phyloP scores from a whole-genome alignment of 2,888 invertebrate genomes.

The Drosophila macrospina region DNA sequence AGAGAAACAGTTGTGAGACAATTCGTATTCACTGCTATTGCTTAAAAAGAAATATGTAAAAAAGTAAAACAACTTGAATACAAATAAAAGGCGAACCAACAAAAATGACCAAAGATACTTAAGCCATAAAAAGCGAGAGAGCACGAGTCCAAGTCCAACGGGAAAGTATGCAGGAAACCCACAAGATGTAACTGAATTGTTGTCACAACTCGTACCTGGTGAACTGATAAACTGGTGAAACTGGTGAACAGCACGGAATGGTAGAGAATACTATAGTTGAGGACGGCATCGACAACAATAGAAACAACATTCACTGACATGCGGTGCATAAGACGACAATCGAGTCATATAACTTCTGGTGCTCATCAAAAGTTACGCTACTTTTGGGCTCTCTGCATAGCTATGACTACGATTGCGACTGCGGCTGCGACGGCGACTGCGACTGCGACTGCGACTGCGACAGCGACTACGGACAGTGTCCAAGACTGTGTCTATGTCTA shows the following conservation, averaged over 20 bases:
- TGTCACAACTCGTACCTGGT: conserved; percentile 9
- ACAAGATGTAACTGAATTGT: conserved; percentile 26
- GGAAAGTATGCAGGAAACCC: conserved; percentile 2
- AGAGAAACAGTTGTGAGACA: conserved; percentile 1
- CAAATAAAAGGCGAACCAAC: conserved; percentile 6
- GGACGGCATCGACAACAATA: conserved; percentile 16
- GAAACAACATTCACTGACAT: conserved; percentile 8
- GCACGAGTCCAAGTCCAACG: neutral
- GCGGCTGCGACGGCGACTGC: neutral
- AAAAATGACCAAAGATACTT: conserved; percentile 18
- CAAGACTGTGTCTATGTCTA: too few species aligned
- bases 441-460: too few species aligned
- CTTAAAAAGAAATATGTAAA: conserved; percentile 3
- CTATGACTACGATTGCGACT: neutral
- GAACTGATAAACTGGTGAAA: conserved; percentile 17
- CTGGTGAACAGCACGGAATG: neutral
- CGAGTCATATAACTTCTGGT: conserved; percentile 36
- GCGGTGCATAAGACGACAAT: conserved; percentile 12
- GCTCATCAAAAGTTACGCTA: conserved; percentile 56
- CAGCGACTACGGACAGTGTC: too few species aligned
- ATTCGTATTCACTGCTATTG: neutral
- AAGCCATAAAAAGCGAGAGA: neutral
- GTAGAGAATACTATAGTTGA: neutral
- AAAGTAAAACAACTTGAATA: conserved; percentile 1
- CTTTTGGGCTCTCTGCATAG: conserved; percentile 30